Evolutionary conservation across 2,888 invertebrate species (phyloP).

Genomic region (Scaptomyza tumidula): DNA sequence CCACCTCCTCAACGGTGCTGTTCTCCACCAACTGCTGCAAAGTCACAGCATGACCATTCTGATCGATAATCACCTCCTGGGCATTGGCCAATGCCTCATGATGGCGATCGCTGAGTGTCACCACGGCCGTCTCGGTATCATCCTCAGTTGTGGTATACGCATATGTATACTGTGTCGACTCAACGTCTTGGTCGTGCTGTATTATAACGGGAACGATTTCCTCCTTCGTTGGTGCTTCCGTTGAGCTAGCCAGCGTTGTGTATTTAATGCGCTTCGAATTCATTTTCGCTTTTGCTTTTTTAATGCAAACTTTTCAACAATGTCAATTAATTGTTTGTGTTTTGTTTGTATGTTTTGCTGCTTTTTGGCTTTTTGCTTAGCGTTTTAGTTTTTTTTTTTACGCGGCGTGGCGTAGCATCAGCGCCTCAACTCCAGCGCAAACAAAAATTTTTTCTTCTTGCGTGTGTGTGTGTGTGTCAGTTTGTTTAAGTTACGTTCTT

Average conservation of each 20-base stretch:
- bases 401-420: slow-evolving; percentile 43
- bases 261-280: slow-evolving; percentile 81
- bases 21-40: slow-evolving; percentile 79
- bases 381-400: slow-evolving; percentile 8
- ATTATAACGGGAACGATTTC: slow-evolving; percentile 81
- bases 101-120: slow-evolving; percentile 73
- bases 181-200: slow-evolving; percentile 72
- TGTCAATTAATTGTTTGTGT: not conserved
- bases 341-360: not conserved
- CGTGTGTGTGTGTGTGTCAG: slow-evolving; percentile 38
- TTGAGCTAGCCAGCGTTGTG: slow-evolving; percentile 44
- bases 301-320: not conserved
- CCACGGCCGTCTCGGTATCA: slow-evolving; percentile 81
- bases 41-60: slow-evolving; percentile 79
- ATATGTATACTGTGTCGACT: slow-evolving; percentile 79
- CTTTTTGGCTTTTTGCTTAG: not conserved
- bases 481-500: slow-evolving; percentile 20
- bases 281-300: slow-evolving; percentile 56
- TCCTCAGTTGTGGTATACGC: slow-evolving; percentile 77
- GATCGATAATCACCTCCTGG: slow-evolving; percentile 82
- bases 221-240: slow-evolving; percentile 64
- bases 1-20: slow-evolving; percentile 75
- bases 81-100: slow-evolving; percentile 63
- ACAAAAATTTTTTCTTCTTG: not conserved
- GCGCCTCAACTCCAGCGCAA: slow-evolving; percentile 34